Percentiles rank a stretch among this genome's conserved stretches.
Evolutionary conservation across 2,113 vertebrate genomes (phyloP).

Genomic region (Phyllostomus discolor): DNA sequence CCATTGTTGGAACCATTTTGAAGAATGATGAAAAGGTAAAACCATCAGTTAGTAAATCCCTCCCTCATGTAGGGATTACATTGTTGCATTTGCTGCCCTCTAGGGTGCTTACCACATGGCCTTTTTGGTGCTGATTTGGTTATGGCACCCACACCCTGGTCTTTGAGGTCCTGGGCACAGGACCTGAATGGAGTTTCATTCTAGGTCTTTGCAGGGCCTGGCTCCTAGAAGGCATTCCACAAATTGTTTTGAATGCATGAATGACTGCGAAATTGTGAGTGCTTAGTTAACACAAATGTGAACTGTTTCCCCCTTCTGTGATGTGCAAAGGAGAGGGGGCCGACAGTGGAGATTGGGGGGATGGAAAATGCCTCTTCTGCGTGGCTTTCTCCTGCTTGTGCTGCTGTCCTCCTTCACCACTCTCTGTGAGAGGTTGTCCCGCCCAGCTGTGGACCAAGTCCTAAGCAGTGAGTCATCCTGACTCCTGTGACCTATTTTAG

Average conservation of each 20-base stretch:
- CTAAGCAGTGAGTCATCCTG: background rate
- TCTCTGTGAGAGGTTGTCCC: background rate
- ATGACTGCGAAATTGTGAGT: constrained; percentile 14
- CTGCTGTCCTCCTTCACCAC: background rate
- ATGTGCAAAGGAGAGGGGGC: background rate
- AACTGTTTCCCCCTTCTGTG: background rate
- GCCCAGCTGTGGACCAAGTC: background rate
- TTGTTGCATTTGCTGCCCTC: background rate
- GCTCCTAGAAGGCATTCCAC: constrained; percentile 32
- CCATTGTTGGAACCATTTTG: background rate
- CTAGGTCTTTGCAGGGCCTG: background rate
- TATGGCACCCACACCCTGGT: background rate
- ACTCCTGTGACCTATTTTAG: background rate
- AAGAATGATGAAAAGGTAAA: background rate
- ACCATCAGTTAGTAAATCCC: background rate
- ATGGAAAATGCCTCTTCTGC: background rate
- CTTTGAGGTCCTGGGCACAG: background rate
- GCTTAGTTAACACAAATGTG: background rate
- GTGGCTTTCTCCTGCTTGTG: background rate
- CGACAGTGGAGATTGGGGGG: accelerated
- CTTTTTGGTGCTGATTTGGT: background rate
- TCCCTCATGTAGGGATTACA: background rate
- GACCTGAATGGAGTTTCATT: background rate
- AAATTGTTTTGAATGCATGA: constrained; percentile 50
- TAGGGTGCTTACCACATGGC: background rate